phyloP scores from a whole-genome alignment of 2,113 vertebrate genomes.

The Gallinago jamesoni region DNA sequence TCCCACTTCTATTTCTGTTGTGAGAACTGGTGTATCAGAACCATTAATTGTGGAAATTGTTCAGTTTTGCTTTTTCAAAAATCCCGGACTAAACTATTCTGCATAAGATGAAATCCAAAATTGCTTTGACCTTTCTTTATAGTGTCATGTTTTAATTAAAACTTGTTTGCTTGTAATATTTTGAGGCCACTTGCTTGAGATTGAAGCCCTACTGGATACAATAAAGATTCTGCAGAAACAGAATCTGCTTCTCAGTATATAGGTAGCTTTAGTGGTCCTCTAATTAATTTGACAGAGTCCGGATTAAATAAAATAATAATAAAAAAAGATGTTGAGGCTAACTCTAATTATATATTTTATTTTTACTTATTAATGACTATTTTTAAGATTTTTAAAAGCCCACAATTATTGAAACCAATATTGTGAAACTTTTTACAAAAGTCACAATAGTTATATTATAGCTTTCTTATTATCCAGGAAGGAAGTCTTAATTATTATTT shows the following conservation, averaged over 20 bases:
- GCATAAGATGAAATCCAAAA: neutral
- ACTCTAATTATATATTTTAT: neutral
- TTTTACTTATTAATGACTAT: neutral
- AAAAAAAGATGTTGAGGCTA: neutral
- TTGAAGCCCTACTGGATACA: neutral
- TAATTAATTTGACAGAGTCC: neutral
- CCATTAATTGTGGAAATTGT: neutral
- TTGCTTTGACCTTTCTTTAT: conserved; percentile 14
- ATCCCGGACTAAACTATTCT: neutral
- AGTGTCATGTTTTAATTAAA: neutral
- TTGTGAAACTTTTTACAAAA: neutral
- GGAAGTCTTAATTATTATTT: neutral
- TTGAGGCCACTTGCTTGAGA: neutral
- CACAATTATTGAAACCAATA: neutral
- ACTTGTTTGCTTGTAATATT: neutral
- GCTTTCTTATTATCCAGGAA: neutral
- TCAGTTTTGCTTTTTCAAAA: neutral
- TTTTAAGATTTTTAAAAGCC: neutral
- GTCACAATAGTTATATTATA: neutral
- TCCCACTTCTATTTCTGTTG: neutral
- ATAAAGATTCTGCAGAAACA: neutral
- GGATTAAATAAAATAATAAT: neutral
- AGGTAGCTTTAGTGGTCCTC: neutral
- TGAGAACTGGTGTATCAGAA: neutral
- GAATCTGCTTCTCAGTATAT: neutral